Conservation (phyloP, 2,797 vertebrate genomes). For the Tapirus indicus region DNA sequence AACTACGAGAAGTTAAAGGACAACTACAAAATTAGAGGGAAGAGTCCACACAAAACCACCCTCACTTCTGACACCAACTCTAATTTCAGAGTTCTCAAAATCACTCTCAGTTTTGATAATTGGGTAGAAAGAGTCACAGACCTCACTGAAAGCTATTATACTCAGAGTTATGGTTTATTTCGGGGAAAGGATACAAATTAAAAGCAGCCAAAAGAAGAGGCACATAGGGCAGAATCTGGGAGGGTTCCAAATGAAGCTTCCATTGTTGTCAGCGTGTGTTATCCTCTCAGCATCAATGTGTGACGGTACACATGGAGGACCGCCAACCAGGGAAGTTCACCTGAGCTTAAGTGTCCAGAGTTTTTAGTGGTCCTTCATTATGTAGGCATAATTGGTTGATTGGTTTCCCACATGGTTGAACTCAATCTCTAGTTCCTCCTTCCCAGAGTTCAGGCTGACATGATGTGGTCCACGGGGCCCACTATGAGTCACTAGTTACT, state of each 20-base stretch:
- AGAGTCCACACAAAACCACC: background rate
- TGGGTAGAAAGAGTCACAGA: background rate
- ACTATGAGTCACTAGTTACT: background rate
- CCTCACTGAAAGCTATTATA: background rate
- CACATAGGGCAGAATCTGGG: background rate
- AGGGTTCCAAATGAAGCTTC: background rate
- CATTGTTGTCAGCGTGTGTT: background rate
- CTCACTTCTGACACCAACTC: background rate
- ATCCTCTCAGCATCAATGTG: background rate
- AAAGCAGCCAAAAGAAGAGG: background rate
- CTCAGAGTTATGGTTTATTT: background rate
- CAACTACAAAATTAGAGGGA: background rate
- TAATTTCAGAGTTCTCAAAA: background rate
- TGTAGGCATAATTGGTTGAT: background rate
- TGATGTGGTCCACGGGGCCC: accelerated
- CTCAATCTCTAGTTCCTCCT: background rate
- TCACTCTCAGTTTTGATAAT: background rate
- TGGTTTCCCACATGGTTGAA: background rate
- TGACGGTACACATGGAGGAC: background rate
- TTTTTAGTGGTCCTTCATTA: background rate
- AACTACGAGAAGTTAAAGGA: background rate
- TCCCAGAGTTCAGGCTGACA: background rate
- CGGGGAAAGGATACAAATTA: background rate
- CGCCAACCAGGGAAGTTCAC: background rate
- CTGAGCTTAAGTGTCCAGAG: background rate